Evolutionary conservation across 2,797 vertebrate species (phyloP).

Genomic region (Peromyscus melanophrys): DNA sequence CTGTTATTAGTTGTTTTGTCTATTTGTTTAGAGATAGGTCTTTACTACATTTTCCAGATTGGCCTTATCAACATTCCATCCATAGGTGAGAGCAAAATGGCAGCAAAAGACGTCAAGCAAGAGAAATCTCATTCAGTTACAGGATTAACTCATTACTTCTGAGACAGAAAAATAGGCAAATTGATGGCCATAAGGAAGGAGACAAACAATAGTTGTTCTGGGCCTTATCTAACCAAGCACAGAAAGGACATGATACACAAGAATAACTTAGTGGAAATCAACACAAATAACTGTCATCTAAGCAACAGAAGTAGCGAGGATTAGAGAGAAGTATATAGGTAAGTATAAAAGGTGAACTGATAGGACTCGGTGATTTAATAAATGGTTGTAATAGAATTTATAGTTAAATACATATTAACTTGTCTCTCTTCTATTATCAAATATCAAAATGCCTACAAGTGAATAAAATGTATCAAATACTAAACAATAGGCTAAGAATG

Average conservation of each 20-base stretch:
- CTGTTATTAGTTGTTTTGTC: neutral
- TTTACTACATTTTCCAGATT: neutral
- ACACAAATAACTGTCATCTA: neutral
- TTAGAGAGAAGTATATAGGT: neutral
- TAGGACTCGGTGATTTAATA: neutral
- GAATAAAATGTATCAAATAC: slow-evolving; percentile 21
- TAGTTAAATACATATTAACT: neutral
- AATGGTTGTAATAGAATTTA: neutral
- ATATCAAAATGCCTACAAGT: slow-evolving; percentile 35
- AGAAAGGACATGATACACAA: neutral
- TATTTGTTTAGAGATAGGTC: neutral
- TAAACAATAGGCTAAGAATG: slow-evolving; percentile 19
- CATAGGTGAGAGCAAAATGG: neutral
- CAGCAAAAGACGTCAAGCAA: slow-evolving; percentile 9
- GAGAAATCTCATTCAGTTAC: neutral
- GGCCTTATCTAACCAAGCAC: neutral
- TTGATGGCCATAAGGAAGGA: neutral
- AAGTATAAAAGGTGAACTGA: neutral
- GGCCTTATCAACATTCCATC: neutral
- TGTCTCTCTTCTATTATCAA: neutral
- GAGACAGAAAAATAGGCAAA: neutral
- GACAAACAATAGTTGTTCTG: neutral
- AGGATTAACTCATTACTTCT: neutral
- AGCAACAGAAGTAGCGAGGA: neutral
- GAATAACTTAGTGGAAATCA: neutral